Base-by-base conservation (phyloP, 2,888 invertebrate genomes). In the Congeria kusceri region DNA sequence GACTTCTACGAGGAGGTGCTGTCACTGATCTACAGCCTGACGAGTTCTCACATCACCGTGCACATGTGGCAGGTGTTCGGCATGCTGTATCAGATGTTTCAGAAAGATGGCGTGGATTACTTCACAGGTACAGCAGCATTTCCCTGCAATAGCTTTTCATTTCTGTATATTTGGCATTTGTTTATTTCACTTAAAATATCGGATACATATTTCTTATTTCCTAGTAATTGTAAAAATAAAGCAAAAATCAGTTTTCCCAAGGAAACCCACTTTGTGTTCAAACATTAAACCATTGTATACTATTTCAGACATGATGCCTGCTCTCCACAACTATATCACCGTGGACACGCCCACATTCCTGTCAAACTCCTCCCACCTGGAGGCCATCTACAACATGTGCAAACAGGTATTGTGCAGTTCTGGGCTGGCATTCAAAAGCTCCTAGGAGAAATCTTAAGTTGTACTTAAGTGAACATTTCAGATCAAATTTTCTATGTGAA, bases 1-100 rank as follows among this genome's bases (percentile, higher is more conserved):
- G 99, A 99, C 94, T 99, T 98, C 93, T 99, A 99, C 92, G 99
- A 99, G 94, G 99, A 99, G 94, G 97, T 98, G 1, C 95, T 99
- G 92, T 97, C 97, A 0, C 94, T 99, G 77, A 96, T 99, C 18
- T 98, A 97, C 93, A 98, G 97, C 92, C 94, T 99, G 87, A 98
- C 99, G 1, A 95, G 96, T 62, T 97, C 97, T 92, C 95, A 95
- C 68, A 96, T 99, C 89, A 98, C 98, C 0, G 96, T 96, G 47
- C 97, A 97, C 91, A 97, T 99, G 97, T 99, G 99, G 99, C 96
- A 97, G 93, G 97, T 99, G 69, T 96, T 98, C 83, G 97, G 90
- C 96, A 91, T 93, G 89, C 85, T 94, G 63, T 91, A 93, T 71
- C 94, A 96, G 93, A 96, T 98, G 86, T 98, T 99, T 92, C 96